Base-by-base conservation (phyloP, 37 sponge, comb jelly and placozoan genomes). In the Haliclona indistincta region DNA sequence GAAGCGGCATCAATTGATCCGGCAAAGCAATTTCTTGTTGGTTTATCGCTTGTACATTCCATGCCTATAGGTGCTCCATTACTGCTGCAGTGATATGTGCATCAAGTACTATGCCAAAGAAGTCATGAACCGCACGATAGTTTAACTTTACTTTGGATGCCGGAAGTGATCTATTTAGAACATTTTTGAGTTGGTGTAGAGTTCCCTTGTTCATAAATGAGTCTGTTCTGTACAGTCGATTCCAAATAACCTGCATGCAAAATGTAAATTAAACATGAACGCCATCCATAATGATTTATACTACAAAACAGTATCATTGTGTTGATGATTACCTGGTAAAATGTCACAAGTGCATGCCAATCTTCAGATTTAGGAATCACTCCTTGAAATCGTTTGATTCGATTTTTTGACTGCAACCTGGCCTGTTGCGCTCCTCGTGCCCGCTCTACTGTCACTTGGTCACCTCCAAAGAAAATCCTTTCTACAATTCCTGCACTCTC, bases 191-290 rank as follows among this genome's bases (percentile, higher is more conserved):
- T n/a, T n/a, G n/a, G n/a, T n/a, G n/a, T n/a, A n/a, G n/a, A n/a
- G n/a, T n/a, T n/a, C n/a, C n/a, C n/a, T n/a, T n/a, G n/a, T n/a
- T n/a, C n/a, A n/a, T n/a, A n/a, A n/a, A n/a, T n/a, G n/a, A n/a
- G n/a, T n/a, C n/a, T n/a, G n/a, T n/a, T n/a, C n/a, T n/a, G n/a
- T n/a, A n/a, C n/a, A n/a, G n/a, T n/a, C 56, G 73, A 54, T 78
- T 78, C 58, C 44, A 56, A 2, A 78, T 78, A 30, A 78, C 79
- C 68, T 78, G 26, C 7, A 61, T 38, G 13, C 25, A 2, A 4
- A 3, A 1, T 2, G 28, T 28, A 70, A 51, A 38, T n/a, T 68
- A 36, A 28, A 43, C 23, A 40, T 68, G 2, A n/a, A n/a, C n/a
- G n/a, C n/a, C n/a, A n/a, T n/a, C n/a, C n/a, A n/a, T n/a, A n/a